phyloP scores from a whole-genome alignment of 2,113 vertebrate genomes.

The Cryptomyrus ogoouensis region DNA sequence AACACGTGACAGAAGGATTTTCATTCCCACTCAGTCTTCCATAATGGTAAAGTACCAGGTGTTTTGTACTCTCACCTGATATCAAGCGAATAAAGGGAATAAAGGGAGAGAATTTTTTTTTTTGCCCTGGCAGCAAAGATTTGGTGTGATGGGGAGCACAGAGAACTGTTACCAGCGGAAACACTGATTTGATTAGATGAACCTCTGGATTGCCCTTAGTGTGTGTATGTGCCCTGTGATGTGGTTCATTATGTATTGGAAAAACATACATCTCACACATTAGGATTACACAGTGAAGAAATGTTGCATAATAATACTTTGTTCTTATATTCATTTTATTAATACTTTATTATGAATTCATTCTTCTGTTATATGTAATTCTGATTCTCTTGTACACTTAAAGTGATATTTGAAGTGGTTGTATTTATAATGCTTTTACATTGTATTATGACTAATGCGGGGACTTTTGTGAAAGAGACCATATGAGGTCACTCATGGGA shows the following conservation, averaged over 20 bases:
- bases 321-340: too few species aligned
- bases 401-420: neutral
- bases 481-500: neutral
- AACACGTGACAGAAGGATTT: neutral
- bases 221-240: neutral
- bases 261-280: neutral
- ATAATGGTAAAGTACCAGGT: neutral
- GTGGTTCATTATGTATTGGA: neutral
- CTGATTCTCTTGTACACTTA: neutral
- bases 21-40: neutral
- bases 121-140: neutral
- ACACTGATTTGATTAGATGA: neutral
- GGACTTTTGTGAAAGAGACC: slow-evolving; percentile 10
- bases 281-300: neutral
- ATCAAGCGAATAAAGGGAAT: neutral
- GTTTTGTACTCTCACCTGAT: neutral
- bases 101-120: neutral
- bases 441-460: neutral
- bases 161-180: neutral
- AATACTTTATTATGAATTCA: neutral
- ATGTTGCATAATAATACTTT: neutral
- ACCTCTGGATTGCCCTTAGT: neutral
- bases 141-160: neutral
- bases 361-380: neutral
- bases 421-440: neutral